Evolutionary conservation across 2,888 invertebrate species (phyloP).

Genomic region (Amblyjoppa proteus): DNA sequence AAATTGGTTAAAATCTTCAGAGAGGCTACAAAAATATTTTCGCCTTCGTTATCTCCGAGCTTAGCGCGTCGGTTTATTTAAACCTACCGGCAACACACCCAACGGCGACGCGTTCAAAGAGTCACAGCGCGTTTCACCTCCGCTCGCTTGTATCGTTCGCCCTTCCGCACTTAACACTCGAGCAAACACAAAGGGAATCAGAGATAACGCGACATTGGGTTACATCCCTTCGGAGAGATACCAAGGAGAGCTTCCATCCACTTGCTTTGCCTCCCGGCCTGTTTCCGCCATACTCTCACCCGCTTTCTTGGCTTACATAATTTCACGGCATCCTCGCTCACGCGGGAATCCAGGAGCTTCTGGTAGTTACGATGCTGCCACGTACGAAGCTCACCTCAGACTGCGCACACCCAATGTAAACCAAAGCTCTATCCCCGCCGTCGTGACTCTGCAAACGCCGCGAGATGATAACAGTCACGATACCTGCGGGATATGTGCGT

Average conservation of each 20-base stretch:
- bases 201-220: constrained; percentile 63
- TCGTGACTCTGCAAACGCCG: constrained; percentile 26
- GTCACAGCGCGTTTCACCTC: constrained; percentile 7
- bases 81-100: not conserved
- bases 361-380: constrained; percentile 21
- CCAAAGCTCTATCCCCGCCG: constrained; percentile 25
- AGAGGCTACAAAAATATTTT: not conserved
- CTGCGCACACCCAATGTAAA: constrained; percentile 33
- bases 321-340: constrained; percentile 49
- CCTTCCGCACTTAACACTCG: constrained; percentile 39
- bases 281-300: constrained; percentile 1
- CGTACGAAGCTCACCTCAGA: constrained; percentile 19
- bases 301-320: constrained; percentile 41
- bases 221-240: constrained; percentile 47
- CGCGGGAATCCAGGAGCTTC: constrained; percentile 23
- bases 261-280: constrained; percentile 32
- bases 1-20: not conserved
- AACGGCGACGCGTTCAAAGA: constrained; percentile 9
- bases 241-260: not conserved
- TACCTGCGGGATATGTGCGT: constrained; percentile 15
- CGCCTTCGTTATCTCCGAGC: not conserved
- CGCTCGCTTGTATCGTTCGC: not conserved
- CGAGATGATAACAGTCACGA: constrained; percentile 31
- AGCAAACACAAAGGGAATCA: constrained; percentile 64
- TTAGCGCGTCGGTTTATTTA: not conserved